Percentiles rank a stretch among this genome's conserved stretches.
phyloP scores from a whole-genome alignment of 2,113 vertebrate genomes.

The Terrapene triunguis region DNA sequence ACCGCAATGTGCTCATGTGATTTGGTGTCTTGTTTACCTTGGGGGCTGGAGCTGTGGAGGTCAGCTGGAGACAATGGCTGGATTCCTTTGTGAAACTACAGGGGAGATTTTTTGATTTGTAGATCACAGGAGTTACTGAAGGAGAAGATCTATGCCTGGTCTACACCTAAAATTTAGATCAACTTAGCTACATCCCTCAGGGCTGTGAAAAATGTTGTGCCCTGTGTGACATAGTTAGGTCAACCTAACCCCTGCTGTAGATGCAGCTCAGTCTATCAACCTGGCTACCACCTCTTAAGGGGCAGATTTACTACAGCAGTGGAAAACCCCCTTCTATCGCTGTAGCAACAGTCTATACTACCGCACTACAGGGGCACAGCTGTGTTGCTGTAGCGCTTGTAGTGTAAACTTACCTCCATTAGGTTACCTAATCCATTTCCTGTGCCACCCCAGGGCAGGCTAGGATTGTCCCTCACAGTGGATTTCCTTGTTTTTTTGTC shows the following conservation, averaged over 20 bases:
- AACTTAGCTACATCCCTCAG: not conserved
- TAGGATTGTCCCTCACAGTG: not conserved
- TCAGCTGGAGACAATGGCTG: not conserved
- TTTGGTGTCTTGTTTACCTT: not conserved
- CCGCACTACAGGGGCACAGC: too few species aligned
- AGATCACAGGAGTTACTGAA: not conserved
- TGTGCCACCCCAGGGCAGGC: not conserved
- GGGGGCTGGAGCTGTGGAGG: not conserved
- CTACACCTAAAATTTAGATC: not conserved
- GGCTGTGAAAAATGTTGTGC: too few species aligned
- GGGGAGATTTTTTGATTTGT: not conserved
- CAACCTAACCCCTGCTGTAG: too few species aligned
- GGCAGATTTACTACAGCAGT: too few species aligned
- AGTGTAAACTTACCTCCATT: too few species aligned
- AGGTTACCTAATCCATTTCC: too few species aligned
- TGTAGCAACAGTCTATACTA: too few species aligned
- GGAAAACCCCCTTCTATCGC: too few species aligned
- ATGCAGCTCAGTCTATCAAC: too few species aligned
- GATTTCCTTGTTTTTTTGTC: not conserved
- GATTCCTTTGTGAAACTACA: not conserved
- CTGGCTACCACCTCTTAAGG: too few species aligned
- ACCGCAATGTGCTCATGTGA: not conserved
- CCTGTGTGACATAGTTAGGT: too few species aligned
- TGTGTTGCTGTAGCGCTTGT: too few species aligned
- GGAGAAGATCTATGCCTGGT: not conserved